Evolutionary conservation across 2,888 invertebrate genomes (phyloP).

Genomic region (Geotrupes spiniger): DNA sequence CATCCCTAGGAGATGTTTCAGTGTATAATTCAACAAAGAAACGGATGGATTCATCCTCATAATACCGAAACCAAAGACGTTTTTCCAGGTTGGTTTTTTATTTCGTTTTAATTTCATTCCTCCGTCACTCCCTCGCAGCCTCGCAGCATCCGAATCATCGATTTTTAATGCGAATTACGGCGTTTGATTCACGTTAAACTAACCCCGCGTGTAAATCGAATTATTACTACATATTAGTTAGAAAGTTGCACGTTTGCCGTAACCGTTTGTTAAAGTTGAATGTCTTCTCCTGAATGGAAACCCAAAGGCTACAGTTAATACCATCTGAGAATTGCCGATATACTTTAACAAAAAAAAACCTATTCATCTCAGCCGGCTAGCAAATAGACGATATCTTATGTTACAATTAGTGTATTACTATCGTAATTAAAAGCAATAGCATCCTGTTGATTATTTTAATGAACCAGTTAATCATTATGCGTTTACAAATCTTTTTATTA

Average conservation of each 20-base stretch:
- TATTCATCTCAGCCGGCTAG: no score
- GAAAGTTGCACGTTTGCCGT: no score
- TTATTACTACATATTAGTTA: no score
- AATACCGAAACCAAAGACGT: slow-evolving; percentile 70
- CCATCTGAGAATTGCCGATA: no score
- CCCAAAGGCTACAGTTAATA: no score
- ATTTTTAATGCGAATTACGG: background rate
- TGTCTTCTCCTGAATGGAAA: no score
- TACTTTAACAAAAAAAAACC: no score
- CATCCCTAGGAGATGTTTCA: slow-evolving; percentile 64
- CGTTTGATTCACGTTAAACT: background rate
- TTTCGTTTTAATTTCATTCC: background rate
- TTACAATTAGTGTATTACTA: no score
- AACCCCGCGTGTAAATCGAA: background rate
- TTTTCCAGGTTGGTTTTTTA: slow-evolving; percentile 65
- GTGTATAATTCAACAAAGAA: slow-evolving; percentile 78
- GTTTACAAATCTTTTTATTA: slow-evolving; percentile 7
- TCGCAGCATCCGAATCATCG: background rate
- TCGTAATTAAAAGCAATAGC: slow-evolving; percentile 1
- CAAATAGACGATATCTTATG: no score
- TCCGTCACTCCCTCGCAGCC: background rate
- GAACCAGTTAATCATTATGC: slow-evolving; percentile 17
- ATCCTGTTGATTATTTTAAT: slow-evolving; percentile 22
- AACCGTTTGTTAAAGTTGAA: no score
- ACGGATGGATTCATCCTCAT: slow-evolving; percentile 70